Percentiles rank a stretch among this genome's conserved stretches.
Evolutionary conservation across 1,140 invertebrate species (phyloP).

Genomic region (Neotoxoptera formosana): DNA sequence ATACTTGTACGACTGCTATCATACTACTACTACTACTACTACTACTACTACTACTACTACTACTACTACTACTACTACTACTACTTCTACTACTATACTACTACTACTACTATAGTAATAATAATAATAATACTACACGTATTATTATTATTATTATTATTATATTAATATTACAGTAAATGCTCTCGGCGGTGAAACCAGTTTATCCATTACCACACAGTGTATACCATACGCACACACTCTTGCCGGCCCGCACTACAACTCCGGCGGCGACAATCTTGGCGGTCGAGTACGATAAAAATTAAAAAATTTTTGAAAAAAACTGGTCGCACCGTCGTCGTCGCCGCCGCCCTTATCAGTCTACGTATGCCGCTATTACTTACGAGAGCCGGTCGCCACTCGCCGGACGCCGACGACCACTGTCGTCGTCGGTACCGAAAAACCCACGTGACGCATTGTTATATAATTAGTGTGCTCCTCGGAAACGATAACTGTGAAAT

Average conservation of each 20-base stretch:
- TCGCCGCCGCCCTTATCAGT: slow-evolving; percentile 31
- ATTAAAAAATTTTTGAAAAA: too few relatives aligned
- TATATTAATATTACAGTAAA: background rate
- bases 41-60: background rate
- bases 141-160: slow-evolving; percentile 21
- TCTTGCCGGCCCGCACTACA: background rate
- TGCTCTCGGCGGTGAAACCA: slow-evolving; percentile 36
- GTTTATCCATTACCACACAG: slow-evolving; percentile 46
- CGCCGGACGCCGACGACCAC: background rate
- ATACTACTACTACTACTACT: background rate
- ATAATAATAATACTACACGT: background rate
- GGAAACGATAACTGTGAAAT: background rate
- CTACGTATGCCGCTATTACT: slow-evolving; percentile 37
- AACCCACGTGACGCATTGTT: background rate
- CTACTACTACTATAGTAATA: background rate
- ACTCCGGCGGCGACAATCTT: background rate
- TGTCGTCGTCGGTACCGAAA: background rate
- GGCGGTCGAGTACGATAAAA: slow-evolving; percentile 1
- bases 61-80: background rate
- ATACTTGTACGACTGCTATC: slow-evolving; percentile 1
- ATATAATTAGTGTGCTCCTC: background rate
- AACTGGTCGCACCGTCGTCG: slow-evolving; percentile 31
- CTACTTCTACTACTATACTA: too few relatives aligned
- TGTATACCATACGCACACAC: background rate
- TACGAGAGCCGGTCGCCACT: background rate